Base-by-base conservation (phyloP, 2,888 invertebrate species). In the Amiota minor region DNA sequence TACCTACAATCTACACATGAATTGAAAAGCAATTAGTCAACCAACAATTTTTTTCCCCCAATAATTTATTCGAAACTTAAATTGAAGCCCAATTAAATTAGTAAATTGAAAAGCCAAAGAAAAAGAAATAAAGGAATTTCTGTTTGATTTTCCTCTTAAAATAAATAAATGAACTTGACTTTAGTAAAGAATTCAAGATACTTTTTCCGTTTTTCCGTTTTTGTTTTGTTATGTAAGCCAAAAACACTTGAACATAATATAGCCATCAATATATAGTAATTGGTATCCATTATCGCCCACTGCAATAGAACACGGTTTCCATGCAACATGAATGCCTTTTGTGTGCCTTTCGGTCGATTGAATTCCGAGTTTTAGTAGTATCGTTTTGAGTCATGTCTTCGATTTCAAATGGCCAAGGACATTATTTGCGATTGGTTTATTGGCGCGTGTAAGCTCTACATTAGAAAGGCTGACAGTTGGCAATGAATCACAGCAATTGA, bases 401-500 rank as follows among this genome's bases (percentile, higher is more conserved):
- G n/a, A 16, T 65, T 59, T 18, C 10, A 20, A 23, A 20, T 1
- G 23, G 59, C 59, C 11, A 59, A 59, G 11, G 23, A 53, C 53
- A 53, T n/a, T 14, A 14, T 59, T 65, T 46, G 47, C 65, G 65
- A 65, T 65, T 65, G 65, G 35, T 65, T 65, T 47, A 65, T 65
- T 65, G 65, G 47, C 65, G n/a, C 65, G 46, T 49, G 23, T 65
- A 65, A 65, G n/a, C 65, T 35, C 35, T 12, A 65, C 65, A 47
- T 65, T 65, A 65, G 46, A 65, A 46, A 18, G 47, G 47, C 65
- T 65, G 65, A 65, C 65, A 65, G 16, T 9, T 35, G 65, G n/a
- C 49, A 65, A 65, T 65, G 47, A 65, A 65, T 65, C 65, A 46
- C 65, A 47, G 65, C 18, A 11, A 10, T 47, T 23, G 35, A 35